Percentiles rank a stretch among this genome's conserved stretches.
Evolutionary conservation across 2,888 invertebrate species (phyloP).

Genomic region (Polymixis lichenea): DNA sequence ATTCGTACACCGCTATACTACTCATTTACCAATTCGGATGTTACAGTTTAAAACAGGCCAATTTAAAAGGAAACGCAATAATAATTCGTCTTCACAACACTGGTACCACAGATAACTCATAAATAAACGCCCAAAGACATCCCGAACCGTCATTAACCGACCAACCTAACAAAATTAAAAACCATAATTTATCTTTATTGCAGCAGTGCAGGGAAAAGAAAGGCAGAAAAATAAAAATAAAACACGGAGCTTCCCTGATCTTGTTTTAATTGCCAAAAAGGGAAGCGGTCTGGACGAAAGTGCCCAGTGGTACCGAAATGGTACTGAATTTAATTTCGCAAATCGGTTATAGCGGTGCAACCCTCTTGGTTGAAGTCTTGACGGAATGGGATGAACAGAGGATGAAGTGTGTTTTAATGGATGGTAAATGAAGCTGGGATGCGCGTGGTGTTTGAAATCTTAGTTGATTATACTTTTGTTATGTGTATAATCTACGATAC

Average conservation of each 20-base stretch:
- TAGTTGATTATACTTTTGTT: constrained; percentile 7
- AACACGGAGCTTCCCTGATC: constrained; percentile 75
- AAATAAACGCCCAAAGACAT: constrained; percentile 48
- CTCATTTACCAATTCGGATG: not conserved
- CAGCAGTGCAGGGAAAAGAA: constrained; percentile 72
- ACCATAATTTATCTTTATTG: constrained; percentile 87
- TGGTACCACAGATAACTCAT: constrained; percentile 40
- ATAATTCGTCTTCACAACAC: constrained; percentile 7
- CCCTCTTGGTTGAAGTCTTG: constrained; percentile 65
- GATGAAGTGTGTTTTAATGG: constrained; percentile 50
- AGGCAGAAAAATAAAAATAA: constrained; percentile 65
- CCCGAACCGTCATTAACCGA: constrained; percentile 62
- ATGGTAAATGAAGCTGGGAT: constrained; percentile 16
- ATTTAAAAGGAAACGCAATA: not conserved
- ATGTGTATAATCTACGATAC: not conserved
- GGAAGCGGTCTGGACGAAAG: constrained; percentile 70
- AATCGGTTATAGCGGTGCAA: constrained; percentile 71
- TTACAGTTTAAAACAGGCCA: too few species aligned
- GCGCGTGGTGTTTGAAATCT: constrained; percentile 20
- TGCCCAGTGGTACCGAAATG: constrained; percentile 54
- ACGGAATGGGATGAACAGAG: constrained; percentile 52
- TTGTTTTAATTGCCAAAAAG: constrained; percentile 82
- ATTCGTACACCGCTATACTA: not conserved
- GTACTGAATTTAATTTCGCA: constrained; percentile 77
- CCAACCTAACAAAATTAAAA: constrained; percentile 82